Conservation (phyloP, 2,888 invertebrate genomes). For the Dermolepida albohirtum region DNA sequence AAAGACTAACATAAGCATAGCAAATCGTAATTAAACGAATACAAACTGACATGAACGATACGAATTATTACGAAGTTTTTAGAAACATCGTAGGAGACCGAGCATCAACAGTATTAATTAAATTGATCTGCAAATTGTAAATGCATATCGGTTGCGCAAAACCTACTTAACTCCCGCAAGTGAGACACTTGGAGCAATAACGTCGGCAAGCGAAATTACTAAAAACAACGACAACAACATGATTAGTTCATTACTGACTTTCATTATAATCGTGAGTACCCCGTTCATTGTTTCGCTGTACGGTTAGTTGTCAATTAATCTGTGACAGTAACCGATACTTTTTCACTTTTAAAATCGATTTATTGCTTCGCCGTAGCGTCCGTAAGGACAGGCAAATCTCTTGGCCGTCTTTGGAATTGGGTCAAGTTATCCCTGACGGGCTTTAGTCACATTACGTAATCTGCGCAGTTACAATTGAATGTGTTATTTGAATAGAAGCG, state of each 20-base stretch:
- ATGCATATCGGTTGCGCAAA: slow-evolving; percentile 27
- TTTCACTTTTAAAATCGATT: slow-evolving; percentile 31
- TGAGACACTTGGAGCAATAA: slow-evolving; percentile 19
- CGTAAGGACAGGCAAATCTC: slow-evolving; percentile 12
- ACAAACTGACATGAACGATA: no score
- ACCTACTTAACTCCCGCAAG: slow-evolving; percentile 17
- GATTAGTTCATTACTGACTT: slow-evolving; percentile 40
- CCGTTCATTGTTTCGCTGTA: slow-evolving; percentile 30
- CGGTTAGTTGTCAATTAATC: slow-evolving; percentile 40
- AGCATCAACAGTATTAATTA: slow-evolving; percentile 7
- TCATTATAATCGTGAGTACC: slow-evolving; percentile 41
- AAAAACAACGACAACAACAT: slow-evolving; percentile 15
- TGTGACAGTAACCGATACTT: slow-evolving; percentile 34
- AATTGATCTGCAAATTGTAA: slow-evolving; percentile 8
- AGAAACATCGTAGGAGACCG: no score
- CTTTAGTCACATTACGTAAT: neutral
- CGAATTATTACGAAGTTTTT: no score
- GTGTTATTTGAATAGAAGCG: no score
- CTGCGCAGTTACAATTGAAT: neutral
- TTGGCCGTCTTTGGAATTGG: slow-evolving; percentile 20
- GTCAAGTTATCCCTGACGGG: slow-evolving; percentile 16
- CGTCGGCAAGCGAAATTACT: slow-evolving; percentile 11
- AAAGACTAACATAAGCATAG: no score
- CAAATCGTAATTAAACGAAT: no score
- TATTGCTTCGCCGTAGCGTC: slow-evolving; percentile 8